phyloP scores from a whole-genome alignment of 2,113 vertebrate genomes.

The Globicephala melas region DNA sequence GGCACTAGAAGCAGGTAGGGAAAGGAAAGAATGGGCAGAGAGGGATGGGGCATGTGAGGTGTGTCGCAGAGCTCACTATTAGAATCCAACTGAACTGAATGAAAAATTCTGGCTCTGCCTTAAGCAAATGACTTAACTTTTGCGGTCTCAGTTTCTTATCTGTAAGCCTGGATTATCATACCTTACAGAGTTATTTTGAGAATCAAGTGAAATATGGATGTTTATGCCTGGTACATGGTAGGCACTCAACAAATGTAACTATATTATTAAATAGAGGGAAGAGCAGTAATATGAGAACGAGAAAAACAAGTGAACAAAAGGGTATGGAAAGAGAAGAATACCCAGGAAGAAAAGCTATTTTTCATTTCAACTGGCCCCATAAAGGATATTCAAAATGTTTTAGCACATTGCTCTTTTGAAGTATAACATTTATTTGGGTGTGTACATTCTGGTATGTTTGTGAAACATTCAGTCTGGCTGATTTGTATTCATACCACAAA shows the following conservation, averaged over 20 bases:
- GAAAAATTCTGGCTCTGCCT: not conserved
- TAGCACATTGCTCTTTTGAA: not conserved
- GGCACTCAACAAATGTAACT: not conserved
- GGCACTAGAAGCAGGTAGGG: not conserved
- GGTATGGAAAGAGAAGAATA: not conserved
- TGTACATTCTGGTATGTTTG: not conserved
- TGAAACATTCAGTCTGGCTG: constrained; percentile 1
- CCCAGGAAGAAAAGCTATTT: not conserved
- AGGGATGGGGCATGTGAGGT: not conserved
- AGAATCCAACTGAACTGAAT: not conserved
- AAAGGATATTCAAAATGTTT: not conserved
- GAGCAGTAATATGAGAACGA: not conserved
- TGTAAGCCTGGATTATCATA: not conserved
- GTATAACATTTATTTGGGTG: not conserved
- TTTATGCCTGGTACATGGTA: not conserved
- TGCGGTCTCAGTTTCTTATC: not conserved
- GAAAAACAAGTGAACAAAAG: not conserved
- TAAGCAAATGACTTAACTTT: not conserved
- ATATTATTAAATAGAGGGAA: not conserved
- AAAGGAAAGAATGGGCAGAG: not conserved
- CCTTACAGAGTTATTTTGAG: not conserved
- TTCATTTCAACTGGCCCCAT: not conserved
- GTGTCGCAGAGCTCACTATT: not conserved
- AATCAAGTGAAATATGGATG: not conserved
- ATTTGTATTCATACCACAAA: constrained; percentile 25